Base-by-base conservation (phyloP, 2,888 invertebrate species). In the Aspidiotus destructor region DNA sequence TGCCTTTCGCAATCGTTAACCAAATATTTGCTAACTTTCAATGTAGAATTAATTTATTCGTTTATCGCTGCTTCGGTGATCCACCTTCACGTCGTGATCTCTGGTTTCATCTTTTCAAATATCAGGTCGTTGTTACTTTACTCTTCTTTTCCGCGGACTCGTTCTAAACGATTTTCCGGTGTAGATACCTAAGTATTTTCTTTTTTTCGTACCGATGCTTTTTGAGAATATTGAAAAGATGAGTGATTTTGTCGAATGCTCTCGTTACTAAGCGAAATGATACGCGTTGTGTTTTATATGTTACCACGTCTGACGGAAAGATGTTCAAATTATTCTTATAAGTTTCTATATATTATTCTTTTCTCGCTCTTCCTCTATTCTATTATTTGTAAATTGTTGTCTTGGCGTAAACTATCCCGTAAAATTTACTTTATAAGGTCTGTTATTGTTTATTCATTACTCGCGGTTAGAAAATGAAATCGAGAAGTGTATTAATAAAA, bases 321-420 rank as follows among this genome's bases (percentile, higher is more conserved):
- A 58, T 58, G 58, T 58, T 58, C 58, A 58, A 58, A 58, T 58
- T 58, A 58, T 58, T 58, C 48, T 48, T 58, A 13, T 58, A 58
- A 58, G 58, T 58, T 8, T 58, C 28, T 58, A 13, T 58, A 13
- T 28, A 28, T 28, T 28, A 28, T 28, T 28, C 28, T 28, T 28
- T 28, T 28, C 28, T 28, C 28, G 28, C 28, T 28, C 28, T 28
- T 28, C 28, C 28, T 28, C 28, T 28, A 28, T 28, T 28, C 28
- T 28, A 28, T 28, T 28, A 28, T 28, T 28, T 28, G 28, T 28
- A 28, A 28, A 28, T 28, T 28, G 28, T 28, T 28, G 28, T 28
- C 28, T 28, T 5, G 28, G 28, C 28, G 28, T 28, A 28, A 28
- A 28, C 28, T 28, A 28, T 28, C 28, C 28, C 28, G 28, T 28